Percentiles rank a stretch among this genome's conserved stretches.
phyloP scores from a whole-genome alignment of 2,888 invertebrate genomes.

The Lordiphosa andalusiaca region DNA sequence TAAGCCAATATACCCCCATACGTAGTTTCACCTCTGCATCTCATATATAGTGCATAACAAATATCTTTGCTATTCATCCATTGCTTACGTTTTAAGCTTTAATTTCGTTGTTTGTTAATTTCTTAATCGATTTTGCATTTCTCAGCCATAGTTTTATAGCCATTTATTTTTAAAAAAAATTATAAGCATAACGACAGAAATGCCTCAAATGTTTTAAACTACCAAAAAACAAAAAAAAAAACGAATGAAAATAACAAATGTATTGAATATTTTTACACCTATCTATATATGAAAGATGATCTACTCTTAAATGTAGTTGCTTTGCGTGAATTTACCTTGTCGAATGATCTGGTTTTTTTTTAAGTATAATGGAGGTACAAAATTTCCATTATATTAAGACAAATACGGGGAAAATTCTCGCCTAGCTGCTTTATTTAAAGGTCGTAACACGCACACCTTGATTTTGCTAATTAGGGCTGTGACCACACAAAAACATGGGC shows the following conservation, averaged over 20 bases:
- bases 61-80: slow-evolving; percentile 16
- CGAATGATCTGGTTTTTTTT: no score
- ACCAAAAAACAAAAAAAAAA: slow-evolving; percentile 46
- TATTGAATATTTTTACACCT: slow-evolving; percentile 69
- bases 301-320: no score
- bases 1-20: slow-evolving; percentile 17
- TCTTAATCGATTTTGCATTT: slow-evolving; percentile 28
- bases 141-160: slow-evolving; percentile 59
- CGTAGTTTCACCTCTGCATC: slow-evolving; percentile 21
- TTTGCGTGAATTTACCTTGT: no score
- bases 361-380: no score
- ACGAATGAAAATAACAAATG: slow-evolving; percentile 28
- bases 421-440: slow-evolving; percentile 6
- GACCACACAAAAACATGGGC: slow-evolving; percentile 21
- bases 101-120: slow-evolving; percentile 49
- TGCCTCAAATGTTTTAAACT: slow-evolving; percentile 73
- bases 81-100: slow-evolving; percentile 27
- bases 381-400: no score
- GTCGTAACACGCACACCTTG: slow-evolving; percentile 49
- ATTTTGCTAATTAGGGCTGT: slow-evolving; percentile 22
- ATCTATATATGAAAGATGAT: slow-evolving; percentile 14
- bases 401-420: no score
- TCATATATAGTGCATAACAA: slow-evolving; percentile 26
- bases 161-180: slow-evolving; percentile 45
- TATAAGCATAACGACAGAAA: slow-evolving; percentile 43